Evolutionary conservation across 2,113 vertebrate species (phyloP).

Genomic region (Sminthopsis crassicaudata): DNA sequence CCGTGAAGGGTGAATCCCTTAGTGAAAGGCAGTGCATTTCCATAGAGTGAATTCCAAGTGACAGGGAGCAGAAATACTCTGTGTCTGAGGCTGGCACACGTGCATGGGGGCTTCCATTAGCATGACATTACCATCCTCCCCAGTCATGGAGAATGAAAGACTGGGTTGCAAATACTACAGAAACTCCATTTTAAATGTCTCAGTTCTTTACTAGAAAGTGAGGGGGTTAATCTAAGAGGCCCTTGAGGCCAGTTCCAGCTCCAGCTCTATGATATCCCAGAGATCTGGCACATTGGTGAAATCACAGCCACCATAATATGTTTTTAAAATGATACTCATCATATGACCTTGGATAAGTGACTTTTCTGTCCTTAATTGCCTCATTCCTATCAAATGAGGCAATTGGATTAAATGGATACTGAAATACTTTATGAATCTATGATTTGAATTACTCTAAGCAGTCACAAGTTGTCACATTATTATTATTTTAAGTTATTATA

Average conservation of each 20-base stretch:
- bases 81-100: neutral
- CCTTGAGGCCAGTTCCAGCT: neutral
- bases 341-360: neutral
- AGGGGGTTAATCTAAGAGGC: neutral
- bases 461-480: neutral
- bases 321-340: neutral
- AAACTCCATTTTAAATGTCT: neutral
- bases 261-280: neutral
- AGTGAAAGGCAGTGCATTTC: neutral
- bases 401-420: neutral
- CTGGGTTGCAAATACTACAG: neutral
- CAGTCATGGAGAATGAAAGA: neutral
- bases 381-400: neutral
- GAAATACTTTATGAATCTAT: neutral
- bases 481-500: no score
- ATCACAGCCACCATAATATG: neutral
- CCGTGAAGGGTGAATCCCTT: neutral
- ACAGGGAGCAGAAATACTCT: neutral
- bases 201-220: neutral
- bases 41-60: neutral
- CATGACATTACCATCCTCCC: neutral
- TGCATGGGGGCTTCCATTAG: neutral
- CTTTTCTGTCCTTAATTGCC: neutral
- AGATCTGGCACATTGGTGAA: neutral
- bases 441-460: neutral